Evolutionary conservation across 2,113 vertebrate genomes (phyloP), one percentile per base, ranked within the genome.

Genomic region (Dryoscopus gambensis): DNA sequence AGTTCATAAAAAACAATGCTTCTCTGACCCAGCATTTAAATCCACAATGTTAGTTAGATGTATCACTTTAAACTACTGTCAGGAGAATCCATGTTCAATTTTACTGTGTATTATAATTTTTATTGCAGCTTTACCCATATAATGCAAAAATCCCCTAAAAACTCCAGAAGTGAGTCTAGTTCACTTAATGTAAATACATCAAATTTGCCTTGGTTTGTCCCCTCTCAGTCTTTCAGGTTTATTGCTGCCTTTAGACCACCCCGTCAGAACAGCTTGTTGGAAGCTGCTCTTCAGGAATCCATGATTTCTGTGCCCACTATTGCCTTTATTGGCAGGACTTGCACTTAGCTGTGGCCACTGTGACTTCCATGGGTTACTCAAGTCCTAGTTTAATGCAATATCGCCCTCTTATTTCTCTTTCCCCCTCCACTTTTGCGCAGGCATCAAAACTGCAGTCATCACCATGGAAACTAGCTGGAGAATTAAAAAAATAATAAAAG

Each of bases 381-480:
- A 89, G 56, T 52, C 63, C 75, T 56, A 84, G 47, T 77, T 87
- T 68, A 94, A 98, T 81, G 62, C 87, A 97, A 82, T 49, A 90
- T 95, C 96, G 97, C 97, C 98, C 98, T 97, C 97, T 95, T 86
- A 94, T 83, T 95, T 81, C 87, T 79, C 75, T 69, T 84, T 89
- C 69, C 55, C 80, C 81, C 84, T 65, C 70, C 69, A 52, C 94
- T 96, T 94, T 17, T 47, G 84, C 85, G 89, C 80, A 86, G 96
- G 93, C 89, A 95, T 93, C 94, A 97, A 97, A 97, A 93, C 97
- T 96, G 97, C 97, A 98, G 92, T 70, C 93, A 98, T 99, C 98
- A 96, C 99, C 98, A 99, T 99, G 98, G 99, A 98, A 99, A 99
- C 99, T 96, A 97, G 98, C 93, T 95, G 69, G 71, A 97, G 97